Percentiles rank a stretch among this genome's conserved stretches.
Conservation (phyloP, 1,140 invertebrate genomes). For the Cydia fagiglandana region DNA sequence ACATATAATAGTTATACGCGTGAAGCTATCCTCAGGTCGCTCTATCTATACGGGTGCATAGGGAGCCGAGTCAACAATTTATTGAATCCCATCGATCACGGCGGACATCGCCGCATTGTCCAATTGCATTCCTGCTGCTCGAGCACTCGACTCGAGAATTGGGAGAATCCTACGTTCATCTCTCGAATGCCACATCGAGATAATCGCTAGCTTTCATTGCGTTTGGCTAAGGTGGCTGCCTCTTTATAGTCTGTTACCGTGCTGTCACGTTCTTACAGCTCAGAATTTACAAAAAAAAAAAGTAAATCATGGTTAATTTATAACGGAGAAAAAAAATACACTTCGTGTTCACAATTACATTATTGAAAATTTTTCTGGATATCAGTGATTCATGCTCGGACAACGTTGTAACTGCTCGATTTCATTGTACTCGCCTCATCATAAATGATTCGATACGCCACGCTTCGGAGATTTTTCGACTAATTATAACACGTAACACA, state of each 20-base stretch:
- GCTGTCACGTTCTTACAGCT: no score
- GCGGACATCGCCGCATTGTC: slow-evolving; percentile 57
- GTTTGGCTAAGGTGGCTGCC: neutral
- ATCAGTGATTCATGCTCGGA: no score
- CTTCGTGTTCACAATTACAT: no score
- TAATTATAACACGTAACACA: slow-evolving; percentile 14
- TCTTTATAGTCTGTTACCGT: neutral
- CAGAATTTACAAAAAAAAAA: no score
- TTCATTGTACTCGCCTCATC: neutral
- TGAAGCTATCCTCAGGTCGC: neutral
- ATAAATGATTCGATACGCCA: slow-evolving; percentile 9
- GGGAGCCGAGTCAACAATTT: slow-evolving; percentile 57
- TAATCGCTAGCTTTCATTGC: slow-evolving; percentile 4
- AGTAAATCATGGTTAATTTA: no score
- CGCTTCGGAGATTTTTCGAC: slow-evolving; percentile 4
- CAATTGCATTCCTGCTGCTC: slow-evolving; percentile 61
- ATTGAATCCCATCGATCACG: slow-evolving; percentile 67
- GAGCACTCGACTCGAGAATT: slow-evolving; percentile 46
- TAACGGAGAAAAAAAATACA: no score
- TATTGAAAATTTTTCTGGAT: no score
- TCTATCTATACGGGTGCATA: slow-evolving; percentile 29
- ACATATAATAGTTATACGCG: neutral
- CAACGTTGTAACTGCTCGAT: neutral
- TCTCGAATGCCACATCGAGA: neutral
- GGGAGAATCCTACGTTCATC: slow-evolving; percentile 34